Conservation (phyloP, 2,113 vertebrate genomes). For the Lepus timidus region DNA sequence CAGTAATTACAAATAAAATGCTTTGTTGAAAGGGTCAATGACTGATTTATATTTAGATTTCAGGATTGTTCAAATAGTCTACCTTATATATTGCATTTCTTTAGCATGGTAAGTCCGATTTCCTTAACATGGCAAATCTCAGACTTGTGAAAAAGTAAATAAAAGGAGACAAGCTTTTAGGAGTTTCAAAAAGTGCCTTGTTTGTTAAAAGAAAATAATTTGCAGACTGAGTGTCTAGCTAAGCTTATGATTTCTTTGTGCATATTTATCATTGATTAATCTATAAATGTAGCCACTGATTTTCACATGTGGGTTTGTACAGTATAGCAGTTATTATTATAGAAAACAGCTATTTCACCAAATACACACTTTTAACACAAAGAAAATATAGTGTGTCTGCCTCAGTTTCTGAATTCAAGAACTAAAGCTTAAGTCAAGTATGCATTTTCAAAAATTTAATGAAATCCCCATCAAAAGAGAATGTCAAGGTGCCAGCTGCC, state of each 20-base stretch:
- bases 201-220: conserved; percentile 28
- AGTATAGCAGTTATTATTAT: neutral
- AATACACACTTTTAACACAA: conserved; percentile 3
- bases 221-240: neutral
- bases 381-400: neutral
- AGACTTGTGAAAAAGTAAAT: conserved; percentile 54
- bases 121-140: conserved; percentile 1
- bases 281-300: neutral
- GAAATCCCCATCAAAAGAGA: conserved; percentile 22
- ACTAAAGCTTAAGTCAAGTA: conserved; percentile 30
- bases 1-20: conserved; percentile 39
- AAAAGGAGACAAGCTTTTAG: neutral
- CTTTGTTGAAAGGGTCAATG: neutral
- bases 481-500: neutral
- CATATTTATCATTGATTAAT: conserved; percentile 7
- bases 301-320: neutral
- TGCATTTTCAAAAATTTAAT: conserved; percentile 58
- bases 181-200: conserved; percentile 22
- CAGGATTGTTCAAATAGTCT: neutral
- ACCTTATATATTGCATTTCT: neutral
- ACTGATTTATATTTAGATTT: conserved; percentile 24
- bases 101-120: neutral
- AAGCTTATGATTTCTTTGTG: conserved; percentile 41
- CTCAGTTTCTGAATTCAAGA: conserved; percentile 12
- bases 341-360: conserved; percentile 7